Base-by-base conservation (phyloP, 1,140 invertebrate genomes). In the Penaeus chinensis region DNA sequence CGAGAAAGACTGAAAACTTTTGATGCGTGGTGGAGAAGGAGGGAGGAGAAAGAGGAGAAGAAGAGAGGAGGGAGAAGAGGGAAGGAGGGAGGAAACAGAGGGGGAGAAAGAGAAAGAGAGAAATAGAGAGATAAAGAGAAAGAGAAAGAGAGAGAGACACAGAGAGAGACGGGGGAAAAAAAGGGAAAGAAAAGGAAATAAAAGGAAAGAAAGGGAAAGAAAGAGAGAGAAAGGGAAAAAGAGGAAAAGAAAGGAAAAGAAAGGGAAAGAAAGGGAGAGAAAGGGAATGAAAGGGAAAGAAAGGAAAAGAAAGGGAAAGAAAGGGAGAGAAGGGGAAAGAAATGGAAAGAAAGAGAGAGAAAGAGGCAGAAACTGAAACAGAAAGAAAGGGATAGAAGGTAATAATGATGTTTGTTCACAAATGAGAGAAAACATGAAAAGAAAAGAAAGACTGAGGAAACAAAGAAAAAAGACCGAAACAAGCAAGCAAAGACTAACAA, bases 401-500 rank as follows among this genome's bases (percentile, higher is more conserved):
- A 37, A 77, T 24, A 20, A 77, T 77, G 37, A 7, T 3, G n/a
- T 11, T 7, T 11, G 7, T 7, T 4, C 74, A 22, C 4, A 77
- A 24, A 27, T n/a, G 3, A 3, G 76, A 78, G 22, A 32, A 54
- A 54, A 47, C 54, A 54, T 42, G n/a, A n/a, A 20, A 20, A 78
- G 27, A 27, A 78, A 54, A 78, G 24, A 78, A 54, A 37, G 32
- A 78, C n/a, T 8, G 32, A 47, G 60, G 76, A 78, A 78, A 78
- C 76, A 24, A 76, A 24, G n/a, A 24, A 76, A 37, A 0, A 18
- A 76, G 18, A 24, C 2, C 10, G 24, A 76, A 11, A 76, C 18
- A 76, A 37, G n/a, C 3, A 76, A 37, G 42, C 4, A 24, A 24
- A 22, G 16, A 32, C 24, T 37, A 76, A 37, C 7, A 10, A 24